These are phyloP conservation scores for Scophthalmus maximus DNA, from an alignment of 2,113 vertebrate genomes.

Conservation along the genomic window DNA sequence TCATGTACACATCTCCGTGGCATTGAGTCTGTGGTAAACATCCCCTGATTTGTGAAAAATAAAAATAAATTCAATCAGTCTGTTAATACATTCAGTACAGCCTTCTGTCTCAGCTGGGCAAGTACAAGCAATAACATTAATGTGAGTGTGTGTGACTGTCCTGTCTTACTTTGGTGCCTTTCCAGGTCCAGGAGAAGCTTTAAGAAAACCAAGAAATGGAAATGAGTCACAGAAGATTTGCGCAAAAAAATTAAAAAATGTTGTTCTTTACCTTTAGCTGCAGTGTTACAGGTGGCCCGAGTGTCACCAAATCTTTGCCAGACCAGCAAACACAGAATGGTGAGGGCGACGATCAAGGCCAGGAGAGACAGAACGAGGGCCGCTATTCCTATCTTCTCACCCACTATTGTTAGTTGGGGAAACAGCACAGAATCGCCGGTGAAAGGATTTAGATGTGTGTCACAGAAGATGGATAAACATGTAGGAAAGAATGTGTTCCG, in stretches of 20 bases:
- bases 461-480: not conserved
- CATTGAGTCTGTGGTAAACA: not conserved
- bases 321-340: slow-evolving; percentile 25
- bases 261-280: slow-evolving; percentile 45
- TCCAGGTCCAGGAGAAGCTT: slow-evolving; percentile 30
- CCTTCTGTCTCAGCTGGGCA: too few relatives aligned
- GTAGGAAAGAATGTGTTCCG: too few relatives aligned
- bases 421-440: slow-evolving; percentile 2
- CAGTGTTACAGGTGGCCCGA: not conserved
- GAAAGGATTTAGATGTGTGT: not conserved
- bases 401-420: slow-evolving; percentile 7
- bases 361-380: slow-evolving; percentile 50
- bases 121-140: not conserved
- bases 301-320: not conserved
- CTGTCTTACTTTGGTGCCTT: slow-evolving; percentile 61
- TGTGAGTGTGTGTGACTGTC: not conserved
- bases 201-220: not conserved
- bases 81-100: too few relatives aligned
- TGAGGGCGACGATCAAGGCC: slow-evolving; percentile 28
- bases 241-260: not conserved
- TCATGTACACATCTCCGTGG: slow-evolving; percentile 67
- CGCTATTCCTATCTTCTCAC: slow-evolving; percentile 46
- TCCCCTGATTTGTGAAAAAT: slow-evolving; percentile 17
- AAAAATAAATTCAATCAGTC: slow-evolving; percentile 2
- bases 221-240: not conserved